These are phyloP conservation scores for Tenualosa ilisha DNA, from an alignment of 2,797 vertebrate species.

Conservation along the genomic window DNA sequence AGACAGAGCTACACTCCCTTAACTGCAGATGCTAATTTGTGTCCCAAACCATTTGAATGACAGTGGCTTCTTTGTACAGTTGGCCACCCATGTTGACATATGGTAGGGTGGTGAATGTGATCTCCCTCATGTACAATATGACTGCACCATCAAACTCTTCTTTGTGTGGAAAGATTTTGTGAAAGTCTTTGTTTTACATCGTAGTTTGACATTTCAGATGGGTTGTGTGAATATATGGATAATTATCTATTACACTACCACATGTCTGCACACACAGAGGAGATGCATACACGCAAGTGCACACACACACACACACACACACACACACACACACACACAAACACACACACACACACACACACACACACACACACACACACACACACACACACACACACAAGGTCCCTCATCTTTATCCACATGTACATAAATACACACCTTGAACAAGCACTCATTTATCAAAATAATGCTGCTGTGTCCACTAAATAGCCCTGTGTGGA, in stretches of 20 bases:
- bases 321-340: background rate
- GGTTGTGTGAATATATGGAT: background rate
- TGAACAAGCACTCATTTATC: background rate
- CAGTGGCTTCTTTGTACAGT: slow-evolving; percentile 23
- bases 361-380: background rate
- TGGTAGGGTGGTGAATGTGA: background rate
- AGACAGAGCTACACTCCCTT: slow-evolving; percentile 12
- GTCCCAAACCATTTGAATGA: slow-evolving; percentile 25
- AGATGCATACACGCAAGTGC: background rate
- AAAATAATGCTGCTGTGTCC: background rate
- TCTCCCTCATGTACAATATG: slow-evolving; percentile 19
- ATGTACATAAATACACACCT: background rate
- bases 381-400: background rate
- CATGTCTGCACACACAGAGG: background rate
- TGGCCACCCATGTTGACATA: slow-evolving; percentile 25
- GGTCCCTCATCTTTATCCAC: background rate
- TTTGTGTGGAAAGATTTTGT: slow-evolving; percentile 16
- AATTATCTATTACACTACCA: background rate
- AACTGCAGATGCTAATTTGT: slow-evolving; percentile 22
- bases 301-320: background rate
- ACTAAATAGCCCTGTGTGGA: background rate
- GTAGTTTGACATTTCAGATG: background rate
- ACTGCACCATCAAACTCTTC: slow-evolving; percentile 1
- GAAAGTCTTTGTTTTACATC: slow-evolving; percentile 2
- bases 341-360: background rate